Conservation (phyloP, 1,140 invertebrate genomes). For the Ceratina calcarata region DNA sequence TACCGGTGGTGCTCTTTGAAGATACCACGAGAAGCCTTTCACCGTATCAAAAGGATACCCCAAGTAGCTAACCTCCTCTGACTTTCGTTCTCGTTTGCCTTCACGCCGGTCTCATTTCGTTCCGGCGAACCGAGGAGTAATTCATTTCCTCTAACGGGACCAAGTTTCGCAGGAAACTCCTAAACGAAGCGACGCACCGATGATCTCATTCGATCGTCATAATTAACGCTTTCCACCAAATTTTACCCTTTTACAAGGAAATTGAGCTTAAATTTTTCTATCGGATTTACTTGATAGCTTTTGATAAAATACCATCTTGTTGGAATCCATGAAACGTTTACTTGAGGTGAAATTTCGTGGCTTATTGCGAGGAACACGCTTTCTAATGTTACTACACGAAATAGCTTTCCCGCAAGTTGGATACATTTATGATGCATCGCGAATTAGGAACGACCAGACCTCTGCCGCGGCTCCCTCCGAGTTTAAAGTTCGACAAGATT, state of each 20-base stretch:
- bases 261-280: no score
- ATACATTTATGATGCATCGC: not conserved
- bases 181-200: not conserved
- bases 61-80: constrained; percentile 34
- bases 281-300: no score
- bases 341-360: no score
- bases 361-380: not conserved
- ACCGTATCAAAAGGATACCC: constrained; percentile 44
- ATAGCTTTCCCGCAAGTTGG: not conserved
- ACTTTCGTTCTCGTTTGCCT: constrained; percentile 35
- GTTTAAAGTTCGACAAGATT: constrained; percentile 16
- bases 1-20: constrained; percentile 27
- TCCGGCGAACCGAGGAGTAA: constrained; percentile 9
- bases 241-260: no score
- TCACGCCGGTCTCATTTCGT: constrained; percentile 22
- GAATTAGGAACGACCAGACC: not conserved
- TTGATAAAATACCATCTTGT: no score
- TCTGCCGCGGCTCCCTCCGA: no score
- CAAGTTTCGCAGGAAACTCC: constrained; percentile 3
- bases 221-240: no score
- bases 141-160: constrained; percentile 4
- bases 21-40: constrained; percentile 30
- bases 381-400: not conserved
- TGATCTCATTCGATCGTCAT: not conserved
- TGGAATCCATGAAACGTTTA: no score